These are phyloP conservation scores for Cochlearius cochlearius DNA, from an alignment of 2,113 vertebrate genomes.

Conservation along the genomic window DNA sequence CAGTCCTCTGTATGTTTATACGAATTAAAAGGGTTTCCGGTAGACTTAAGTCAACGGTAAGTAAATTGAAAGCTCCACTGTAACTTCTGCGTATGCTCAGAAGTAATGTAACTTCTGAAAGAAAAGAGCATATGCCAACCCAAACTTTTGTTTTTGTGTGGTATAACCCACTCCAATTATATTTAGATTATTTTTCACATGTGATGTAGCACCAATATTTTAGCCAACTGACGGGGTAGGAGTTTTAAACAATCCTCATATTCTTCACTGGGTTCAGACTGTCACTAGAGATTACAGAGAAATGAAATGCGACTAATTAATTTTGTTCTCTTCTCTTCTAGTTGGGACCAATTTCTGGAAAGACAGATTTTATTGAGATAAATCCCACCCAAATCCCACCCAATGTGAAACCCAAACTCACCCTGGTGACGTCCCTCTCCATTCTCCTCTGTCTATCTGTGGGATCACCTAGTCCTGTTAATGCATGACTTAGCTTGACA, in stretches of 20 bases:
- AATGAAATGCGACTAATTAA: background rate
- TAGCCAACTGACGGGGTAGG: background rate
- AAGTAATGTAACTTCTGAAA: background rate
- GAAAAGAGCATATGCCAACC: background rate
- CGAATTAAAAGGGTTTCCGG: background rate
- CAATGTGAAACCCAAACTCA: background rate
- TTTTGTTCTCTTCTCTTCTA: background rate
- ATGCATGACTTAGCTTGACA: slow-evolving; percentile 81
- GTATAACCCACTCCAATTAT: background rate
- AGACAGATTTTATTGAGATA: background rate
- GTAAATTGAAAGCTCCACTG: background rate
- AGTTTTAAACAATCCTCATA: background rate
- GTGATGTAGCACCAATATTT: background rate
- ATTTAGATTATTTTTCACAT: background rate
- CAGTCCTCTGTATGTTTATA: background rate
- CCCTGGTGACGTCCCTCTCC: slow-evolving; percentile 80
- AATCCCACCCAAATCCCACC: background rate
- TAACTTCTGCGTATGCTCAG: background rate
- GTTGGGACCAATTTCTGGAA: background rate
- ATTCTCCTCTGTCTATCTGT: slow-evolving; percentile 77
- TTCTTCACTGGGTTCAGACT: background rate
- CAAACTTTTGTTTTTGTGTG: background rate
- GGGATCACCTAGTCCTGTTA: slow-evolving; percentile 76
- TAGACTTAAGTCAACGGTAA: background rate
- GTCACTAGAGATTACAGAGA: background rate